Evolutionary conservation across 1,140 invertebrate species (phyloP), one percentile per base, ranked within the genome.

Genomic region (Proales similis): DNA sequence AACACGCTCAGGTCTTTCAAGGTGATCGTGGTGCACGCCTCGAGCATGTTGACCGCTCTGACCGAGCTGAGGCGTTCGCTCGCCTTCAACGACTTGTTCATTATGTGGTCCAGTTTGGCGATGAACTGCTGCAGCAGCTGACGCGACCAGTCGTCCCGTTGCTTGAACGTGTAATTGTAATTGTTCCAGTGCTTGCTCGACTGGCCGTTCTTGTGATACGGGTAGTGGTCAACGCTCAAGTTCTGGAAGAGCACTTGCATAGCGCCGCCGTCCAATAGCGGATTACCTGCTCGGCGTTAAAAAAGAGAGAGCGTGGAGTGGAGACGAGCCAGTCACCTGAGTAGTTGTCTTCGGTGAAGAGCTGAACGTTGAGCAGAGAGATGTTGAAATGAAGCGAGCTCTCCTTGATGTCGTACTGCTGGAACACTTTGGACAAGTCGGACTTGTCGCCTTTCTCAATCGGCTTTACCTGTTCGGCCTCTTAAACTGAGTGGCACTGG

Each of bases 321-420:
- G 11, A 17, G 66, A 65, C 51, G 38, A 20, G 32, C 14, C 57
- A 79, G 78, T 81, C 76, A 88, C 86, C 77, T 68, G 87, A 87
- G 66, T 85, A 84, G 62, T 68, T 68, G 33, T 69, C 67, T 77
- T 98, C 94, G 77, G 98, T 94, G 74, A 90, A 96, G 30, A 99
- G 82, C 79, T 98, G 93, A 38, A 98, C 79, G 78, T 97, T 90
- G 69, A 98, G 90, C 69, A 87, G 82, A 48, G 89, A 86, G 64
- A 88, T 89, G 61, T 91, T 82, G 71, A 98, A 84, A 78, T 99
- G 94, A 79, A 95, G 94, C 0, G 92, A 97, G 0, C 94, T 97
- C 79, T 97, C 92, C 4, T 86, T 78, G 26, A 99, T 89, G 79
- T 98, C 92, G 77, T 88, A 90, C 63, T 82, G 82, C 17, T 83